Conservation (phyloP, 2,888 invertebrate species). For the Axea sp. region DNA sequence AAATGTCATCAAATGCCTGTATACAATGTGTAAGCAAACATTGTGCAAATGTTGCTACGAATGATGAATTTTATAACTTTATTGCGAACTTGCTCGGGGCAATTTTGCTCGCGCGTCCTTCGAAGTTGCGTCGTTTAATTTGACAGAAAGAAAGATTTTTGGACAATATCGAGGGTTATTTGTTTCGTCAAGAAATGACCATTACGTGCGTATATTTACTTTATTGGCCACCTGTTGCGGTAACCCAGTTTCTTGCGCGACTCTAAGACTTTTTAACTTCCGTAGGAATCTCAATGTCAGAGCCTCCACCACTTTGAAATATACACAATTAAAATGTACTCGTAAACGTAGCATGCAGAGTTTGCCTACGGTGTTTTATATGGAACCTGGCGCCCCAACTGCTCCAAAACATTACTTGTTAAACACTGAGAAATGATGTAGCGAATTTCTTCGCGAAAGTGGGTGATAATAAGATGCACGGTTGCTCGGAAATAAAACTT, state of each 20-base stretch:
- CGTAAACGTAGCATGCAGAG: slow-evolving; percentile 45
- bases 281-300: slow-evolving; percentile 61
- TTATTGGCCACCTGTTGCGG: slow-evolving; percentile 77
- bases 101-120: no score
- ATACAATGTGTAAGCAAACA: no score
- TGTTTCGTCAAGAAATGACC: slow-evolving; percentile 69
- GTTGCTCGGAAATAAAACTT: slow-evolving; percentile 24
- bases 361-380: slow-evolving; percentile 49
- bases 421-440: slow-evolving; percentile 48
- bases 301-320: slow-evolving; percentile 53
- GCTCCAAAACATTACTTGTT: slow-evolving; percentile 44
- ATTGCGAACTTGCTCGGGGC: no score
- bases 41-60: no score
- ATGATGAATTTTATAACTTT: no score
- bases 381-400: slow-evolving; percentile 35
- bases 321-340: slow-evolving; percentile 61
- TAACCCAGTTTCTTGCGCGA: slow-evolving; percentile 76
- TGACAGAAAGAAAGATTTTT: slow-evolving; percentile 16
- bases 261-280: slow-evolving; percentile 75
- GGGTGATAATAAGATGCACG: slow-evolving; percentile 47
- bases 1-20: no score
- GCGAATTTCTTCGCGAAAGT: slow-evolving; percentile 45
- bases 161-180: slow-evolving; percentile 32
- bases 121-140: no score
- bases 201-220: slow-evolving; percentile 77